Base-by-base conservation (phyloP, 2,113 vertebrate genomes). In the Glaucidium brasilianum region DNA sequence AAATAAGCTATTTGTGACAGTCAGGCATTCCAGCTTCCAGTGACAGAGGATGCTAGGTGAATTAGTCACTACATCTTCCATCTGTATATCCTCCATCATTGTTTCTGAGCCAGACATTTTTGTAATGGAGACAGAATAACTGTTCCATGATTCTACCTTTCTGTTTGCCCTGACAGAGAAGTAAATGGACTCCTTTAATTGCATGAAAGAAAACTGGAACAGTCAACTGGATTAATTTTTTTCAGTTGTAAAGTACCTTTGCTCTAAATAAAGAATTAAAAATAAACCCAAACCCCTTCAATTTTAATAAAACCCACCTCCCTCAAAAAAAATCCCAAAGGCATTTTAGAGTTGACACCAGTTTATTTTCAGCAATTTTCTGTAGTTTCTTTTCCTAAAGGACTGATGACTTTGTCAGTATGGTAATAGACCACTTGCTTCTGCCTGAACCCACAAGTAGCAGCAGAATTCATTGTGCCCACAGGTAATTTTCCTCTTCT, bases 401-500 rank as follows among this genome's bases (percentile, higher is more conserved):
- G 6, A 77, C 39, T 53, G 43, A 62, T 83, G 53, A 77, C 15
- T 82, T 53, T 47, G 45, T 20, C 55, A 62, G 9, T 76, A 81
- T 86, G 45, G 7, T 84, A 91, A 91, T 29, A 66, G 39, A 82
- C 18, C 84, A 37, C 37, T 89, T 92, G 34, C 58, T 84, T 94
- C 81, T 92, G 21, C 25, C 60, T 85, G 45, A 91, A 89, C 45
- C 66, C 73, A 35, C 5, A 84, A 78, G 26, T 74, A 94, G 50
- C 19, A 84, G 45, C 25, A 88, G 55, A 96, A 74, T 85, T 97
- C 71, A 90, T 80, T 95, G 56, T 29, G 94, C 79, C 59, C 43
- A 25, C 43, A 59, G 86, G 83, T 94, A 95, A 97, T 97, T 95
- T 97, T 79, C 77, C 29, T 72, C 59, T 95, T 91, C 87, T 86